Evolutionary conservation across 1,140 invertebrate species (phyloP).

Genomic region (Metaphire vulgaris): DNA sequence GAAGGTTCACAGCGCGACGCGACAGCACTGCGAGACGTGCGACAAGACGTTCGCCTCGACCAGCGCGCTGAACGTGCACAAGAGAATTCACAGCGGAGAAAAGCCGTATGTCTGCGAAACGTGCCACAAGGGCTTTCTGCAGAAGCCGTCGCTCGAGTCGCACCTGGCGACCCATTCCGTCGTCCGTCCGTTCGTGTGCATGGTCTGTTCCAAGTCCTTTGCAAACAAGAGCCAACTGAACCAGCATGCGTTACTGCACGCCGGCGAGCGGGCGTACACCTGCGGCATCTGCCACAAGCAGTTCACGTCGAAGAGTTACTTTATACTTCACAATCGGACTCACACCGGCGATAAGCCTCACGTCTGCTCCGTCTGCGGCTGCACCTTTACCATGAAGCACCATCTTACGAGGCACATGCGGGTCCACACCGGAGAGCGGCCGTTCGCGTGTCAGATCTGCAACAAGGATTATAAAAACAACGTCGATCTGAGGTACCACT

Average conservation of each 20-base stretch:
- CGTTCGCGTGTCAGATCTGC: constrained; percentile 44
- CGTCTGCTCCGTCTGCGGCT: constrained; percentile 92
- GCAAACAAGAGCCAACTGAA: constrained; percentile 6
- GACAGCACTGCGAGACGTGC: constrained; percentile 95
- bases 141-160: constrained; percentile 47
- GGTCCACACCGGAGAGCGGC: constrained; percentile 91
- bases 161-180: neutral
- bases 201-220: neutral
- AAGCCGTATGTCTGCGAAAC: constrained; percentile 98
- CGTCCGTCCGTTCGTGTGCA: neutral
- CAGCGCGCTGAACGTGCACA: constrained; percentile 97
- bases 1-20: constrained; percentile 66
- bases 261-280: neutral
- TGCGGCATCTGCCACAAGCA: constrained; percentile 20
- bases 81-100: constrained; percentile 93
- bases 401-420: constrained; percentile 74
- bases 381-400: constrained; percentile 72
- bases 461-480: constrained; percentile 71
- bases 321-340: constrained; percentile 14
- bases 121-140: constrained; percentile 97
- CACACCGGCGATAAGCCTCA: constrained; percentile 55
- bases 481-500: neutral
- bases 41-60: constrained; percentile 99
- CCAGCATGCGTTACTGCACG: constrained; percentile 3
- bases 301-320: neutral